Evolutionary conservation across 1,140 invertebrate genomes (phyloP).

Genomic region (Bacillus rossius): DNA sequence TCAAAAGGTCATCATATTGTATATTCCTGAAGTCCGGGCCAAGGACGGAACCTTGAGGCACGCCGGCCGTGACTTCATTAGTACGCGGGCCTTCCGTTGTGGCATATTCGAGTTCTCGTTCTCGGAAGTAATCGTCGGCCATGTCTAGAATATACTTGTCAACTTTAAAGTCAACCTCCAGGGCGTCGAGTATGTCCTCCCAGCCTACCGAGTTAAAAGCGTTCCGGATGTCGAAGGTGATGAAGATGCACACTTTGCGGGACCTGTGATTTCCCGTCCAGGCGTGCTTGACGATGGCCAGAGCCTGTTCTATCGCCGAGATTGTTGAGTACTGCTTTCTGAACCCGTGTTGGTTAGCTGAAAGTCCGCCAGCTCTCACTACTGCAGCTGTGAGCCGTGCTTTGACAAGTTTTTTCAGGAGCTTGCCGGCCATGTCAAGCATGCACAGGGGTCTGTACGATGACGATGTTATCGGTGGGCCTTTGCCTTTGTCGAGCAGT

Average conservation of each 20-base stretch:
- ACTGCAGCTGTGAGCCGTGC: slow-evolving; percentile 8
- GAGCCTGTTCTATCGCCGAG: slow-evolving; percentile 8
- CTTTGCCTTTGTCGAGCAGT: slow-evolving; percentile 1
- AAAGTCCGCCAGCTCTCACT: slow-evolving; percentile 7
- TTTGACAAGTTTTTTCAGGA: slow-evolving; percentile 24
- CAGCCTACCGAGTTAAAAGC: slow-evolving; percentile 25
- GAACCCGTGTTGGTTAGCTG: slow-evolving; percentile 23
- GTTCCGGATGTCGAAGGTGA: slow-evolving; percentile 26
- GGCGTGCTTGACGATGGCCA: too few relatives aligned
- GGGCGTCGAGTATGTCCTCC: slow-evolving; percentile 18
- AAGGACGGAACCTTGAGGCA: too few relatives aligned
- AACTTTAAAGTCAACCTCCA: too few relatives aligned
- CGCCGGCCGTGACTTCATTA: too few relatives aligned
- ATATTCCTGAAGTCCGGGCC: too few relatives aligned
- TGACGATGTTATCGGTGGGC: slow-evolving; percentile 1
- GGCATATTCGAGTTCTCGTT: too few relatives aligned
- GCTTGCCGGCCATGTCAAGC: slow-evolving; percentile 24
- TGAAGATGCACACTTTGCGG: not conserved
- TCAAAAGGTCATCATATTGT: too few relatives aligned
- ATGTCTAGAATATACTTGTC: too few relatives aligned
- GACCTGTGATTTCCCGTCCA: not conserved
- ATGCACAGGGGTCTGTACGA: slow-evolving; percentile 26
- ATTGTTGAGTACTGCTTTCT: slow-evolving; percentile 5
- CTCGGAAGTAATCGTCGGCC: too few relatives aligned
- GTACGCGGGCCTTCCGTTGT: too few relatives aligned